Evolutionary conservation across 2,113 vertebrate species (phyloP).

Genomic region (Boleophthalmus pectinirostris): DNA sequence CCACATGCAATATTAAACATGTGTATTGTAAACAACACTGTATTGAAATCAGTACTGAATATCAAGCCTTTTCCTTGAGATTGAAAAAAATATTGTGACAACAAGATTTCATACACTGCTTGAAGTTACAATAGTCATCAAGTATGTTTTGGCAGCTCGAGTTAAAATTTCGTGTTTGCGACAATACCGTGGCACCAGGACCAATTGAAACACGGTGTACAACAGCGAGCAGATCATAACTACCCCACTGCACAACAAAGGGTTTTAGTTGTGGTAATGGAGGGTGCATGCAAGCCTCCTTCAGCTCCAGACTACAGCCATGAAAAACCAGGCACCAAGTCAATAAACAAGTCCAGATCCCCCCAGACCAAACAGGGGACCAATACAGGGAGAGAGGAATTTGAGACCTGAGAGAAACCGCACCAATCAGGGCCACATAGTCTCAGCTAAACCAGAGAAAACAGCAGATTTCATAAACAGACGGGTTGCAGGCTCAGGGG

Average conservation of each 20-base stretch:
- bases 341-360: slow-evolving; percentile 58
- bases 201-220: slow-evolving; percentile 14
- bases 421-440: no score
- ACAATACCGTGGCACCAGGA: neutral
- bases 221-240: slow-evolving; percentile 9
- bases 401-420: slow-evolving; percentile 24
- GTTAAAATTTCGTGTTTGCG: neutral
- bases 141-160: neutral
- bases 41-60: no score
- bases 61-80: no score
- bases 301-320: slow-evolving; percentile 40
- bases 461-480: slow-evolving; percentile 6
- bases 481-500: slow-evolving; percentile 17
- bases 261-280: slow-evolving; percentile 5
- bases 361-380: slow-evolving; percentile 34
- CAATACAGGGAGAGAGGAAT: slow-evolving; percentile 18
- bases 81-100: no score
- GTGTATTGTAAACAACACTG: no score
- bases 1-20: no score
- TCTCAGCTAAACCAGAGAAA: slow-evolving; percentile 29
- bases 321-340: slow-evolving; percentile 47
- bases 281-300: slow-evolving; percentile 13
- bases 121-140: no score
- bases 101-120: no score
- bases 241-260: slow-evolving; percentile 19